phyloP scores from a whole-genome alignment of 2,797 vertebrate species.

The Gymnoscopelus microlampas region DNA sequence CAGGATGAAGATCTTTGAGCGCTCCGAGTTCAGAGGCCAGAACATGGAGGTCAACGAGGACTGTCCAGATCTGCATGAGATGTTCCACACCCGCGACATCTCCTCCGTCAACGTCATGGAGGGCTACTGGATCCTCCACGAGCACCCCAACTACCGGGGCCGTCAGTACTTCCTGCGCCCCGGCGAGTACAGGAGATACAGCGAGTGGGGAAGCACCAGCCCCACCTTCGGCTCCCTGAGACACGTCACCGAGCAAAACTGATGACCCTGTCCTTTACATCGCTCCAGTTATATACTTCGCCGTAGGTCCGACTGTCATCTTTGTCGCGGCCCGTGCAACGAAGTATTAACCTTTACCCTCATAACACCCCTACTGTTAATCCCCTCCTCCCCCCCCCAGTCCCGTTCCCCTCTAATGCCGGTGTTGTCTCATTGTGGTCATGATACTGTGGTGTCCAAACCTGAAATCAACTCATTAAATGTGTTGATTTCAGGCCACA shows the following conservation, averaged over 20 bases:
- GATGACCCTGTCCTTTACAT: slow-evolving; percentile 40
- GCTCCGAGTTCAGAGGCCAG: slow-evolving; percentile 81
- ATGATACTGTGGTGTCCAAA: slow-evolving; percentile 55
- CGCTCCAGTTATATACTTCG: too few relatives aligned
- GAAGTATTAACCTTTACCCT: slow-evolving; percentile 29
- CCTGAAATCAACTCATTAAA: slow-evolving; percentile 43
- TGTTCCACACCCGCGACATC: slow-evolving; percentile 82
- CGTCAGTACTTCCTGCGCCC: slow-evolving; percentile 84
- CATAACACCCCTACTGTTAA: slow-evolving; percentile 22
- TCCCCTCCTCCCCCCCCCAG: slow-evolving; percentile 25
- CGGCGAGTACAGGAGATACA: slow-evolving; percentile 83
- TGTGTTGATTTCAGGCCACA: too few relatives aligned
- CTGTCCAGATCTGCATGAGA: slow-evolving; percentile 80
- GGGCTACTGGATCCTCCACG: slow-evolving; percentile 86
- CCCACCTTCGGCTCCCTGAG: slow-evolving; percentile 81
- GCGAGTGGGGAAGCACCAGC: slow-evolving; percentile 80
- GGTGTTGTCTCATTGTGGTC: slow-evolving; percentile 55
- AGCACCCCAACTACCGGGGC: slow-evolving; percentile 84
- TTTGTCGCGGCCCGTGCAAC: too few relatives aligned
- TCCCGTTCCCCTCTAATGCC: slow-evolving; percentile 27
- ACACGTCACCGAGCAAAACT: slow-evolving; percentile 77
- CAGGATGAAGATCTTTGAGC: slow-evolving; percentile 83
- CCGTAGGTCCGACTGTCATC: too few relatives aligned
- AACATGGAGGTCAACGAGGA: slow-evolving; percentile 83
- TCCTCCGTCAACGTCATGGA: slow-evolving; percentile 83